Percentiles rank a stretch among this genome's conserved stretches.
Evolutionary conservation across 2,888 invertebrate genomes (phyloP).

Genomic region (Teleiodes luculella): DNA sequence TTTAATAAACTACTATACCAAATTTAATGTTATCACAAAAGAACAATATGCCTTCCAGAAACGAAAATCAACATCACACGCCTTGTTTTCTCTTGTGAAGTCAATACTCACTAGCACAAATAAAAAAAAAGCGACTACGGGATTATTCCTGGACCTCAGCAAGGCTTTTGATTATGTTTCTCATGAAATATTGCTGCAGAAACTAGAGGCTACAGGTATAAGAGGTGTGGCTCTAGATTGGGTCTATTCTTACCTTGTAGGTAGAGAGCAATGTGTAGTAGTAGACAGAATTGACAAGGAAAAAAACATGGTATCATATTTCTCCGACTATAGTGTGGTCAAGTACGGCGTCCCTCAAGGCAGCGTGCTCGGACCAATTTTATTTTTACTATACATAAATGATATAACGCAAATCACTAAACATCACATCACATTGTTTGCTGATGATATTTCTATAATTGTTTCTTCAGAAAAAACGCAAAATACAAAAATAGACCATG

Average conservation of each 20-base stretch:
- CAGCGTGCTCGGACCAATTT: not conserved
- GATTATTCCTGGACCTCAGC: slow-evolving; percentile 18
- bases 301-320: not conserved
- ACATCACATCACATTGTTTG: not conserved
- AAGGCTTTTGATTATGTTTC: slow-evolving; percentile 20
- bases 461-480: not conserved
- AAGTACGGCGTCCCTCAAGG: slow-evolving; percentile 6
- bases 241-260: not conserved
- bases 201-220: slow-evolving; percentile 7
- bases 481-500: not conserved
- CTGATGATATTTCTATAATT: slow-evolving; percentile 8
- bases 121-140: slow-evolving; percentile 1
- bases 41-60: slow-evolving; percentile 20
- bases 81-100: slow-evolving; percentile 12
- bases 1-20: not conserved
- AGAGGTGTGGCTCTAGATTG: slow-evolving; percentile 2
- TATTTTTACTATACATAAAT: not conserved
- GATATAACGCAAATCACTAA: not conserved
- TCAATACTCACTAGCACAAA: slow-evolving; percentile 7
- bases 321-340: not conserved
- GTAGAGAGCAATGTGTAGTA: not conserved
- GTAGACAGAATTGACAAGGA: not conserved
- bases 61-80: slow-evolving; percentile 16
- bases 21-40: slow-evolving; percentile 1
- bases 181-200: slow-evolving; percentile 10